Conservation (phyloP, 2,113 vertebrate species). For the Eretmochelys imbricata region DNA sequence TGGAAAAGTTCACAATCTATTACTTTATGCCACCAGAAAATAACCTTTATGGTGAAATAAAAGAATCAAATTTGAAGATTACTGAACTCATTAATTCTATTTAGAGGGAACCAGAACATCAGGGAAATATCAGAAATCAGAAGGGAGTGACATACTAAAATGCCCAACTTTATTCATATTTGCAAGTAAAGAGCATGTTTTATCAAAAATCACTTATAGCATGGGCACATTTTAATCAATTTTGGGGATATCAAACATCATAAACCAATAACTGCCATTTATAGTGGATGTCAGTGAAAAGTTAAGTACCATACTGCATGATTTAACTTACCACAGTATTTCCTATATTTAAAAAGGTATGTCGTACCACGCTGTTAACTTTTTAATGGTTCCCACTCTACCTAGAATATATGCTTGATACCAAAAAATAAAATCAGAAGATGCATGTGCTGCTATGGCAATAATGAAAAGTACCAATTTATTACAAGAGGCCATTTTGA, state of each 20-base stretch:
- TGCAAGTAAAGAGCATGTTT: background rate
- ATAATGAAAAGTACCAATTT: background rate
- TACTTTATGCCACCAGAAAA: background rate
- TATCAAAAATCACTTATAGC: background rate
- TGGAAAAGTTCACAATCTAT: background rate
- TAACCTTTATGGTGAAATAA: background rate
- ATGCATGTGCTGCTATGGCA: background rate
- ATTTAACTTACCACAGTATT: background rate
- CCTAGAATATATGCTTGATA: background rate
- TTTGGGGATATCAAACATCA: rapidly evolving
- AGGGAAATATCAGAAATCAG: background rate
- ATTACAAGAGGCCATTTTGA: background rate
- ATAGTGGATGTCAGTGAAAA: background rate
- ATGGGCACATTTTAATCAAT: background rate
- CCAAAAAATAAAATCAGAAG: background rate
- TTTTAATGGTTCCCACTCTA: background rate
- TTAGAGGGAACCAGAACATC: background rate
- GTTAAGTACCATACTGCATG: background rate
- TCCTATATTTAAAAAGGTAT: background rate
- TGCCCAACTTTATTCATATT: background rate
- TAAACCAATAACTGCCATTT: background rate
- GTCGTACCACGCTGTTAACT: background rate
- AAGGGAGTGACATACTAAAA: background rate
- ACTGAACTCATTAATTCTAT: background rate
- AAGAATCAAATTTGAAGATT: background rate